A percentile compares a stretch with the other conserved stretches of the same genome.
These are phyloP conservation scores for Phrynosoma blainvillii DNA, from an alignment of 2,113 vertebrate species.

Conservation along the genomic window DNA sequence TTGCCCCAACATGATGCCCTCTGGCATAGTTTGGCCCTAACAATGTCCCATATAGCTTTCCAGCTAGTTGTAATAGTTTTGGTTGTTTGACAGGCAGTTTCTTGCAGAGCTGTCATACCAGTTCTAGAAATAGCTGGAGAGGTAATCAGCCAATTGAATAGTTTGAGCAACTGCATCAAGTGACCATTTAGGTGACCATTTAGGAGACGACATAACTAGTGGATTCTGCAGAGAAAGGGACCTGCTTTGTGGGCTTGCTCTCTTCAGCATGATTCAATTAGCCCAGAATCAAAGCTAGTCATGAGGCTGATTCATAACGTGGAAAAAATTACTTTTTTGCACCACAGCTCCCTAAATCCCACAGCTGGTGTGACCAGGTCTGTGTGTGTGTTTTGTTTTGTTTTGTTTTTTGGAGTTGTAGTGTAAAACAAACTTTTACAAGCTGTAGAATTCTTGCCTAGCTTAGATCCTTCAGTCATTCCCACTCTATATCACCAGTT, in stretches of 20 bases:
- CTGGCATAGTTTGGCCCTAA: neutral
- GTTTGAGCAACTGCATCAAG: neutral
- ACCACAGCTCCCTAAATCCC: no score
- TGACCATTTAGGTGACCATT: neutral
- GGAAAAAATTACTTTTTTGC: no score
- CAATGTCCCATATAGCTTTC: neutral
- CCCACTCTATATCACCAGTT: neutral
- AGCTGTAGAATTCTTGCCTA: neutral
- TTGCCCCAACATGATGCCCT: no score
- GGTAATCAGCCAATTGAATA: neutral
- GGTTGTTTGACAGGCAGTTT: no score
- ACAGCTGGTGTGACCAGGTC: no score
- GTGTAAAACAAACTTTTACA: no score
- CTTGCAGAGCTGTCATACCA: no score
- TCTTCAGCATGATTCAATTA: neutral
- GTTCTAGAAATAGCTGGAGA: neutral
- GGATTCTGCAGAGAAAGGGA: neutral
- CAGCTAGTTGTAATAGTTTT: neutral
- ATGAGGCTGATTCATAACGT: neutral
- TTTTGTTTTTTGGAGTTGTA: no score
- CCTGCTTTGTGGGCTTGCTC: no score
- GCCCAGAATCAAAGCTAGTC: neutral
- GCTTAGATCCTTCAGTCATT: neutral
- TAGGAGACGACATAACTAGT: neutral
- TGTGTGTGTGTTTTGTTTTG: no score